Evolutionary conservation across 2,888 invertebrate species (phyloP).

Genomic region (Agrypnus murinus): DNA sequence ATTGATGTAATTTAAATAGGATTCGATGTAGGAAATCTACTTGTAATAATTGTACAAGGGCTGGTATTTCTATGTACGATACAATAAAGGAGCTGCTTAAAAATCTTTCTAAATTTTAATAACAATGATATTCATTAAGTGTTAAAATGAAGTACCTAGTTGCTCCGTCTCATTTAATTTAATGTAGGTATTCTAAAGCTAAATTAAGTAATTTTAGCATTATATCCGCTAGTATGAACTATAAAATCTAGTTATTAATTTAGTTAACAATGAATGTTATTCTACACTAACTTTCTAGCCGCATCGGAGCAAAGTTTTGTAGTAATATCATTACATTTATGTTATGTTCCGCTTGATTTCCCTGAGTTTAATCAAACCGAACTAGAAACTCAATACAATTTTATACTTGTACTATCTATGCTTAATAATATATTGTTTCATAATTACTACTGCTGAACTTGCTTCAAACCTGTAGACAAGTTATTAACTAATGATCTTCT

Average conservation of each 20-base stretch:
- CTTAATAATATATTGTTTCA: constrained; percentile 37
- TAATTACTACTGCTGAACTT: constrained; percentile 10
- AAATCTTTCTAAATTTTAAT: no score
- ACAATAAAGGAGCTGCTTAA: no score
- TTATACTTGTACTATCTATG: constrained; percentile 29
- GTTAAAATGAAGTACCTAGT: background rate
- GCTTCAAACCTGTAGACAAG: background rate
- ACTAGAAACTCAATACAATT: constrained; percentile 45
- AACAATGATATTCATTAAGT: no score
- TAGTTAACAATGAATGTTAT: constrained; percentile 50
- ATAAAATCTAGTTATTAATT: constrained; percentile 51
- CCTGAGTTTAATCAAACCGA: constrained; percentile 53
- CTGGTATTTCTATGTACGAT: no score
- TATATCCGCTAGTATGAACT: constrained; percentile 36
- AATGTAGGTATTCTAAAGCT: constrained; percentile 28
- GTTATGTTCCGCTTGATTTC: constrained; percentile 54
- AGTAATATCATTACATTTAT: constrained; percentile 55
- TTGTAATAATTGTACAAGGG: no score
- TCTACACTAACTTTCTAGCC: constrained; percentile 52
- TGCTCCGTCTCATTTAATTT: constrained; percentile 37
- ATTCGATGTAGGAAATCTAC: no score
- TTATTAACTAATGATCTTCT: background rate
- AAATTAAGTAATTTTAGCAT: constrained; percentile 45
- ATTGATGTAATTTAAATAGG: no score
- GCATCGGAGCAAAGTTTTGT: constrained; percentile 50